These are phyloP conservation scores for Sebastes paucispinis DNA, from an alignment of 2,797 vertebrate species.

Conservation along the genomic window DNA sequence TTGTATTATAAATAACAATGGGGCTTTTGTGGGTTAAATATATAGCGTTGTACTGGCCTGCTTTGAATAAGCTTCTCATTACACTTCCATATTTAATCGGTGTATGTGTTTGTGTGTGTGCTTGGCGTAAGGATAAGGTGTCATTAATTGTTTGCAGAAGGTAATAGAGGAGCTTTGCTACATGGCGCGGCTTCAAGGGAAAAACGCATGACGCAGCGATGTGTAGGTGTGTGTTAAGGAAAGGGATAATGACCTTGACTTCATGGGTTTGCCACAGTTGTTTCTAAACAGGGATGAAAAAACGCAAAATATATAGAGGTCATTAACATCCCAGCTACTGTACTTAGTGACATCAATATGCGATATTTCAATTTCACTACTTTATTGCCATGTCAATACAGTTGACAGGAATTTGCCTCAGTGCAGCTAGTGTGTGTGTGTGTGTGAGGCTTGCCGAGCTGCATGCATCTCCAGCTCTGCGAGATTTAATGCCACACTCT, in stretches of 20 bases:
- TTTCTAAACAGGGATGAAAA: slow-evolving; percentile 22
- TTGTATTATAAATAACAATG: neutral
- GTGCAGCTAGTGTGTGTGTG: neutral
- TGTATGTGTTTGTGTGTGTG: neutral
- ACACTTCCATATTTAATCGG: neutral
- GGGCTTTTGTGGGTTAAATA: neutral
- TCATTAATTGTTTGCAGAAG: neutral
- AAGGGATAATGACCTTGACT: slow-evolving; percentile 17
- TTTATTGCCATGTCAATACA: neutral
- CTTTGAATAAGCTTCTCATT: neutral
- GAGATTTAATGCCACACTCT: slow-evolving; percentile 35
- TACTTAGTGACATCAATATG: slow-evolving; percentile 14
- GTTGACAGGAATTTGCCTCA: neutral
- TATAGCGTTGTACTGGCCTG: no score
- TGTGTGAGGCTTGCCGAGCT: slow-evolving; percentile 7
- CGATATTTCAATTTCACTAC: neutral
- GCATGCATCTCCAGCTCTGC: slow-evolving; percentile 6
- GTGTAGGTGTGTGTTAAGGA: slow-evolving; percentile 1
- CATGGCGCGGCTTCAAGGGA: neutral
- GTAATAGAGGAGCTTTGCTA: neutral
- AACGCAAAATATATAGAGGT: slow-evolving; percentile 4
- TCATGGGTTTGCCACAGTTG: slow-evolving; percentile 10
- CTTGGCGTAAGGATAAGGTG: neutral
- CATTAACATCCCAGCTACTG: slow-evolving; percentile 17
- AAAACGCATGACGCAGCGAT: neutral